Evolutionary conservation across 2,797 vertebrate genomes (phyloP), one percentile per base, ranked within the genome.

Genomic region (Mus caroli): DNA sequence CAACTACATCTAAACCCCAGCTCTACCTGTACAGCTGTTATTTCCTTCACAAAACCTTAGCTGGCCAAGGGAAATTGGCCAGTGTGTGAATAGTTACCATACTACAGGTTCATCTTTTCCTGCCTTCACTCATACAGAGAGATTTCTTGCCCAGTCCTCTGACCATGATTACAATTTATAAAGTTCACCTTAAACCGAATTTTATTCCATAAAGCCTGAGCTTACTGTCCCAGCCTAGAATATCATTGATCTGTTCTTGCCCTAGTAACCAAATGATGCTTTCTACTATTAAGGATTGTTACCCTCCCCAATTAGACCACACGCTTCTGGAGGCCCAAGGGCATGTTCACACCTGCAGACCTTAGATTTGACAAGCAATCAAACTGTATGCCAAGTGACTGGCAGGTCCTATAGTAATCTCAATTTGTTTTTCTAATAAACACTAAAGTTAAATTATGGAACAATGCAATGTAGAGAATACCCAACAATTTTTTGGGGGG

Each of bases 401-500:
- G 84, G 64, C 11, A 86, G 24, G 43, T 77, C n/a, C 88, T 77
- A 90, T 7, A 94, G 80, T 80, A 96, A 97, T 95, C 73, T 56
- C 90, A 96, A 76, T 77, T 85, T 91, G n/a, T 85, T 96, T 94
- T 94, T 90, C 90, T 80, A 96, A 77, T 73, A 95, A 46, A 54
- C 58, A 87, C 64, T 94, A 94, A 91, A 96, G 95, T 93, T 96
- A 96, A 96, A 96, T 94, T 89, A 92, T 50, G 92, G 60, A 43
- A 82, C 96, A 89, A 95, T 94, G 56, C 69, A 96, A 15, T 96
- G 20, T 91, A 83, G 94, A 77, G 96, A 92, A 82, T 50, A 92
- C 34, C 34, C 95, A 89, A 92, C 50, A 94, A 90, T 60, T 91
- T 88, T 92, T 91, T 89, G 31, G 50, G 85, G 5, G 54, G 52